phyloP scores from a whole-genome alignment of 2,888 invertebrate species.

The Eudemis profundana region DNA sequence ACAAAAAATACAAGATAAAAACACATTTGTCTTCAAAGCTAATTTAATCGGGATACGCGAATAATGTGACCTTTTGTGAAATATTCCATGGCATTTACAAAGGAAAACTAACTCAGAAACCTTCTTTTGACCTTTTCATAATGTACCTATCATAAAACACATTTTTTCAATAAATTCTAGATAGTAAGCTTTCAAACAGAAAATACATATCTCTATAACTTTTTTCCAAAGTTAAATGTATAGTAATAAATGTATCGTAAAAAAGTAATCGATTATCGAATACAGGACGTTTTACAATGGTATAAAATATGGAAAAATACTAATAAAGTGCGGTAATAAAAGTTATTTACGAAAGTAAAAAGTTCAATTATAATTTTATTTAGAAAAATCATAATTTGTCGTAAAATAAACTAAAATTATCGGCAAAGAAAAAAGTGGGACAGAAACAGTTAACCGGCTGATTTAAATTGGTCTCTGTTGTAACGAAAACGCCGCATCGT shows the following conservation, averaged over 20 bases:
- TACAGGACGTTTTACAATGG: slow-evolving; percentile 6
- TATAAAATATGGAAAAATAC: neutral
- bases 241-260: too few species aligned
- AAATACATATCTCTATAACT: too few species aligned
- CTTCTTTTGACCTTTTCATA: slow-evolving; percentile 38
- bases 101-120: slow-evolving; percentile 21
- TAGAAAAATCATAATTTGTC: slow-evolving; percentile 56
- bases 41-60: slow-evolving; percentile 8
- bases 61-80: slow-evolving; percentile 23
- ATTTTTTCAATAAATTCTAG: slow-evolving; percentile 2
- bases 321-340: neutral
- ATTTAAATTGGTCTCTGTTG: slow-evolving; percentile 59
- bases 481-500: slow-evolving; percentile 63
- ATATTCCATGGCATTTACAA: slow-evolving; percentile 31
- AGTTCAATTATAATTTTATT: slow-evolving; percentile 54
- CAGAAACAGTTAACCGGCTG: slow-evolving; percentile 63
- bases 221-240: too few species aligned
- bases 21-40: neutral
- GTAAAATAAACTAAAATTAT: slow-evolving; percentile 48
- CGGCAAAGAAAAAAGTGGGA: slow-evolving; percentile 63
- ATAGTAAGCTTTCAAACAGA: too few species aligned
- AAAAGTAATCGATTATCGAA: slow-evolving; percentile 29
- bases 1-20: neutral
- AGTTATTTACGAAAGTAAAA: neutral
- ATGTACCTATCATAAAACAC: slow-evolving; percentile 15